phyloP scores from a whole-genome alignment of 2,888 invertebrate genomes.

The Cabera pusaria region DNA sequence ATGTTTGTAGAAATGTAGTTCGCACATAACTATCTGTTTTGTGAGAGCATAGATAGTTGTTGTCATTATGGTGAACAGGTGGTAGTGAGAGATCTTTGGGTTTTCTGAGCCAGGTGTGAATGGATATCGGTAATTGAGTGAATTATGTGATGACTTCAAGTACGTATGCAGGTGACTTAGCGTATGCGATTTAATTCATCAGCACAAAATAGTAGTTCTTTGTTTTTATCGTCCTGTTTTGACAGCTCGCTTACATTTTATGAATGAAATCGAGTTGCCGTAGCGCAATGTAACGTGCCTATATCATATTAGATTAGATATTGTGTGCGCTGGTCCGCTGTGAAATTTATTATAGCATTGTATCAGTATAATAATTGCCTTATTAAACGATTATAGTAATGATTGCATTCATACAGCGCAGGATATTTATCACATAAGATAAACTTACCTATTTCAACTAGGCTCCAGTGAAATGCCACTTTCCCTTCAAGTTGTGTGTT shows the following conservation, averaged over 20 bases:
- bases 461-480: no score
- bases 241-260: conserved; percentile 72
- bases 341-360: conserved; percentile 30
- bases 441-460: no score
- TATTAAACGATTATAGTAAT: no score
- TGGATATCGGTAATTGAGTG: conserved; percentile 45
- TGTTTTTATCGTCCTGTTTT: conserved; percentile 71
- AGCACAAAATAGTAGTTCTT: conserved; percentile 45
- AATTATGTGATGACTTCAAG: conserved; percentile 28
- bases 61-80: conserved; percentile 78
- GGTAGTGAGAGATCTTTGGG: conserved; percentile 54
- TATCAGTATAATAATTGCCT: conserved; percentile 11
- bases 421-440: no score
- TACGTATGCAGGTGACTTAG: conserved; percentile 31
- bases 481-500: no score
- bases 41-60: conserved; percentile 47
- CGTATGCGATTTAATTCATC: conserved; percentile 31
- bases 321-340: conserved; percentile 39
- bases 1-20: conserved; percentile 15
- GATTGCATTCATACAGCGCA: no score
- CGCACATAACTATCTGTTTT: conserved; percentile 10
- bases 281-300: conserved; percentile 68
- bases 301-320: conserved; percentile 67
- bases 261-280: conserved; percentile 76
- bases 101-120: conserved; percentile 52